These are phyloP conservation scores for Lycophotia porphyrea DNA, from an alignment of 2,888 invertebrate species.

Conservation along the genomic window DNA sequence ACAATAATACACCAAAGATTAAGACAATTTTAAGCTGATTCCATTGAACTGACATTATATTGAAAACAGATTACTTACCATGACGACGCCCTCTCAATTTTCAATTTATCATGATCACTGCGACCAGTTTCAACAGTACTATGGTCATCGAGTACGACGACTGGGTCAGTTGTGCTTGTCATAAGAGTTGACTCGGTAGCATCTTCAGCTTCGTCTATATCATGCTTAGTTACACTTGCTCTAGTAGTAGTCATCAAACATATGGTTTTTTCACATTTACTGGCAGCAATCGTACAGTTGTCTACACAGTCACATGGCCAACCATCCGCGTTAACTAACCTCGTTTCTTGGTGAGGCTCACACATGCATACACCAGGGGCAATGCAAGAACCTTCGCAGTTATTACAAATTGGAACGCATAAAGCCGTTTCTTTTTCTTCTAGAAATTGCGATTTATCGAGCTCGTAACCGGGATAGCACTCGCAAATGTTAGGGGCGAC, in stretches of 20 bases:
- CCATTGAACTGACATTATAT: not conserved
- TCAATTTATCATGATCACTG: slow-evolving; percentile 18
- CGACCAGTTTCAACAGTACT: not conserved
- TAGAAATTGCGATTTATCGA: slow-evolving; percentile 5
- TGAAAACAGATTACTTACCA: slow-evolving; percentile 30
- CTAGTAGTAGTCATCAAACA: slow-evolving; percentile 43
- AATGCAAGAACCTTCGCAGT: slow-evolving; percentile 63
- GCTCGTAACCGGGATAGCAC: slow-evolving; percentile 63
- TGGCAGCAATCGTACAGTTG: slow-evolving; percentile 36
- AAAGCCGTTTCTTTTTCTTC: slow-evolving; percentile 1
- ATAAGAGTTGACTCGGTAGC: not conserved
- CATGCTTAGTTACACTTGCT: not conserved
- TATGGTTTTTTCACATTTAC: slow-evolving; percentile 57
- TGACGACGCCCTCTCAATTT: slow-evolving; percentile 26
- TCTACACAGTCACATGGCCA: slow-evolving; percentile 54
- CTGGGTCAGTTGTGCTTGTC: not conserved
- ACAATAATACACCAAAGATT: not conserved
- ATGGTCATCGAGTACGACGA: not conserved
- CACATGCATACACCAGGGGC: slow-evolving; percentile 62
- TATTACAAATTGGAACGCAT: slow-evolving; percentile 60
- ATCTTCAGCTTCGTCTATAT: not conserved
- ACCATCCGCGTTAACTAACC: slow-evolving; percentile 38
- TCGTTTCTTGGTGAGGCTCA: slow-evolving; percentile 40
- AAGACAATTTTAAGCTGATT: not conserved
- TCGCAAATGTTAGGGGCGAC: slow-evolving; percentile 67